These are phyloP conservation scores for Magallana nippona DNA, from an alignment of 2,888 invertebrate species.

Conservation along the genomic window DNA sequence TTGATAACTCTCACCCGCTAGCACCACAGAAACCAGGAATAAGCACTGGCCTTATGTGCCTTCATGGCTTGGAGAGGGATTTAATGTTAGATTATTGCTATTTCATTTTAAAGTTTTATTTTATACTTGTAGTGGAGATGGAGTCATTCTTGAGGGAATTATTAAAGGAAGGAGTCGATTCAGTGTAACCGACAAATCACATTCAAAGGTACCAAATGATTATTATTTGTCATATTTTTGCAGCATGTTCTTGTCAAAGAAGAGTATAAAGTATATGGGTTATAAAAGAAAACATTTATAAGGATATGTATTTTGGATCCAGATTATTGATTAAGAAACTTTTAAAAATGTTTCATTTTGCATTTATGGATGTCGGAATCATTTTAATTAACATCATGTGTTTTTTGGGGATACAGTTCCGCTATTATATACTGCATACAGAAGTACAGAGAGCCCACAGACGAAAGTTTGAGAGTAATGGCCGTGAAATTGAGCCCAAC, in stretches of 20 bases:
- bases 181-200: slow-evolving; percentile 27
- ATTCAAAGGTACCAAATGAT: not conserved
- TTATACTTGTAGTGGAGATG: slow-evolving; percentile 54
- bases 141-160: slow-evolving; percentile 67
- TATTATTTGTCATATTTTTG: not conserved
- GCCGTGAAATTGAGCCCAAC: slow-evolving; percentile 75
- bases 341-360: too few species aligned
- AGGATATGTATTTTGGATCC: not conserved
- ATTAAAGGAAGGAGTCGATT: slow-evolving; percentile 57
- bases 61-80: too few species aligned
- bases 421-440: slow-evolving; percentile 69
- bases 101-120: too few species aligned
- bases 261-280: too few species aligned
- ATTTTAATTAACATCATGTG: too few species aligned
- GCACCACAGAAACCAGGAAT: too few species aligned
- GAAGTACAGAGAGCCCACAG: slow-evolving; percentile 66
- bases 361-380: too few species aligned
- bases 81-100: too few species aligned
- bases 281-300: not conserved
- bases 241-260: too few species aligned
- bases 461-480: slow-evolving; percentile 70
- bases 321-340: not conserved
- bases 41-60: too few species aligned
- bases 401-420: slow-evolving; percentile 51
- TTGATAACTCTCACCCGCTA: too few species aligned